Conservation (phyloP, 2,797 vertebrate genomes). For the Enteromius thamalakanensis region DNA sequence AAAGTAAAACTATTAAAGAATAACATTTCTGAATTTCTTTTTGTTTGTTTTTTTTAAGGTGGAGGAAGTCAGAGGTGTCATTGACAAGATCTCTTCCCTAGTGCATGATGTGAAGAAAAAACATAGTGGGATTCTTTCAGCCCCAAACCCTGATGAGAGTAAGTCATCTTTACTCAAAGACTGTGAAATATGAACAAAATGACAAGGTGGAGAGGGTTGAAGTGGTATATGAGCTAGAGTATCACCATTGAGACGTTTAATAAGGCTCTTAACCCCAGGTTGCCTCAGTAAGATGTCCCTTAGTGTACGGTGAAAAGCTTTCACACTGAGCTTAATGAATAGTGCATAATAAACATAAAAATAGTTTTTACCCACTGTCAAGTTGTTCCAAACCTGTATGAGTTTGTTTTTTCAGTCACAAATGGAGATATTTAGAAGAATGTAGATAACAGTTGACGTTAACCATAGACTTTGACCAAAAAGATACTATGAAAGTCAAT, state of each 20-base stretch:
- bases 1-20: background rate
- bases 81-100: slow-evolving; percentile 84
- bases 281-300: background rate
- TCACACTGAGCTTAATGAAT: background rate
- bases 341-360: too few relatives aligned
- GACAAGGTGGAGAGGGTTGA: background rate
- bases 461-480: background rate
- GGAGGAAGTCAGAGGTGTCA: slow-evolving; percentile 85
- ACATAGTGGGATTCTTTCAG: slow-evolving; percentile 93
- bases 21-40: too few relatives aligned
- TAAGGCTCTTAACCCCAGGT: background rate
- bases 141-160: slow-evolving; percentile 92
- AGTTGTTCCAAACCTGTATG: background rate
- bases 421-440: background rate
- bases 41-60: slow-evolving; percentile 75
- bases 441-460: background rate
- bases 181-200: slow-evolving; percentile 2
- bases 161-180: slow-evolving; percentile 63
- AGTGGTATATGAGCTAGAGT: background rate
- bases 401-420: background rate
- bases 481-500: too few relatives aligned
- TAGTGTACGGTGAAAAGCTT: background rate
- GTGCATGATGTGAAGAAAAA: slow-evolving; percentile 92
- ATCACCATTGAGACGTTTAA: background rate
- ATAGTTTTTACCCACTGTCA: background rate